phyloP scores from a whole-genome alignment of 2,888 invertebrate species.

The Chromoteleia sp. region DNA sequence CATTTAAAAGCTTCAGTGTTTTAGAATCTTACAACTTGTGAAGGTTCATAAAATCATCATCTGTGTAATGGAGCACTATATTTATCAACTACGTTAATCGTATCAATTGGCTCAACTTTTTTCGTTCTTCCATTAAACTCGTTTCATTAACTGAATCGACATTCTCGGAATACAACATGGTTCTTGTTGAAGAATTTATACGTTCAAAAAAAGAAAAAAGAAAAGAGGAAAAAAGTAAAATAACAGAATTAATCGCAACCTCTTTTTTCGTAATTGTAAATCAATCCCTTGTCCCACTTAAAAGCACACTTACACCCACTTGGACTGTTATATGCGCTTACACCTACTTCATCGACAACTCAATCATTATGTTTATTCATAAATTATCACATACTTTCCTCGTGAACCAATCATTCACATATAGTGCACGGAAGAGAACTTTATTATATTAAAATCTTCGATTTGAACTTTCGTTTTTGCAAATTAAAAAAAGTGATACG shows the following conservation, averaged over 20 bases:
- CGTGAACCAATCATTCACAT: slow-evolving; percentile 58
- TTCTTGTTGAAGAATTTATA: slow-evolving; percentile 47
- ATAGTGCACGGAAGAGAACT: slow-evolving; percentile 31
- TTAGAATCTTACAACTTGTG: neutral
- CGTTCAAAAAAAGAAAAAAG: slow-evolving; percentile 21
- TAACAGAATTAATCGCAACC: slow-evolving; percentile 51
- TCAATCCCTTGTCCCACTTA: slow-evolving; percentile 71
- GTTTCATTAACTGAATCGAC: slow-evolving; percentile 47
- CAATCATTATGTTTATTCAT: slow-evolving; percentile 59
- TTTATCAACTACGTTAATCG: slow-evolving; percentile 35
- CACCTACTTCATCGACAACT: slow-evolving; percentile 68
- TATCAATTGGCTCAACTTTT: slow-evolving; percentile 44
- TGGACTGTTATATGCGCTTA: slow-evolving; percentile 18
- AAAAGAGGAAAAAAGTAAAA: slow-evolving; percentile 6
- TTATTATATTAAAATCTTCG: too few species aligned
- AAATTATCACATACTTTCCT: slow-evolving; percentile 60
- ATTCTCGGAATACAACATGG: slow-evolving; percentile 35
- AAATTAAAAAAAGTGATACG: too few species aligned
- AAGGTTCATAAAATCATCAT: slow-evolving; percentile 9
- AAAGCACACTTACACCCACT: slow-evolving; percentile 73
- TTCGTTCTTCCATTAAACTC: slow-evolving; percentile 29
- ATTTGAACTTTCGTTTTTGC: too few species aligned
- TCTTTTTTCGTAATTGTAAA: slow-evolving; percentile 68
- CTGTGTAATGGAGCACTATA: slow-evolving; percentile 6
- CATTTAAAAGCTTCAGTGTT: neutral